A percentile compares a stretch with the other conserved stretches of the same genome.
Evolutionary conservation across 2,888 invertebrate species (phyloP).

Genomic region (Epistrophe eligans): DNA sequence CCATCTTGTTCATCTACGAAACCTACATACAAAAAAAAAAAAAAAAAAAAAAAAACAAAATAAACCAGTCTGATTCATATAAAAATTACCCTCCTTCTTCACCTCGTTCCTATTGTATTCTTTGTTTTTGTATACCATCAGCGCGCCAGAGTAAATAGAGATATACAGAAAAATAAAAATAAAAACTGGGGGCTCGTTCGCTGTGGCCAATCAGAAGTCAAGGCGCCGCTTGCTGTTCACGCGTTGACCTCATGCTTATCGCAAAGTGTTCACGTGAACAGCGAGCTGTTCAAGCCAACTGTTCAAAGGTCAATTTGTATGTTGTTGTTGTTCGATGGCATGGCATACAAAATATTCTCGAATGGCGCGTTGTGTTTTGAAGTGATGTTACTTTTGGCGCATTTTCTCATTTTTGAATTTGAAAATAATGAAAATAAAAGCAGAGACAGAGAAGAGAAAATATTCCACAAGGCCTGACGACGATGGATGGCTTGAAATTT

Average conservation of each 20-base stretch:
- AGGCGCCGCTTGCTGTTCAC: slow-evolving; percentile 86
- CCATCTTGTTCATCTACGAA: not conserved
- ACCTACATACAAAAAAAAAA: not conserved
- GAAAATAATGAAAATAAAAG: slow-evolving; percentile 57
- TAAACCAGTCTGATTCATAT: slow-evolving; percentile 67
- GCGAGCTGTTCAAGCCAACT: slow-evolving; percentile 82
- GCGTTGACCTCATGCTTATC: slow-evolving; percentile 90
- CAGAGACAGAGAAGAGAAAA: slow-evolving; percentile 46
- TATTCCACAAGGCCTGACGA: slow-evolving; percentile 66
- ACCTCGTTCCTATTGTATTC: not conserved
- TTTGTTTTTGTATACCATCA: not conserved
- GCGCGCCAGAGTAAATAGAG: not conserved
- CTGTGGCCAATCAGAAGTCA: slow-evolving; percentile 86
- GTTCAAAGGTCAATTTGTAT: slow-evolving; percentile 67
- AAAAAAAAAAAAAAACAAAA: slow-evolving; percentile 7
- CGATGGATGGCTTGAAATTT: slow-evolving; percentile 43
- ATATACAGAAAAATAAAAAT: slow-evolving; percentile 73
- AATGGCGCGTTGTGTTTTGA: slow-evolving; percentile 36
- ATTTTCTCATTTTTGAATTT: slow-evolving; percentile 62
- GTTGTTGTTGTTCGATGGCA: slow-evolving; percentile 54
- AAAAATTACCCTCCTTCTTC: not conserved
- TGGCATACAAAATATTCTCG: slow-evolving; percentile 55
- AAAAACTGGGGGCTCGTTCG: slow-evolving; percentile 89
- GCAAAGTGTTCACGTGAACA: slow-evolving; percentile 88
- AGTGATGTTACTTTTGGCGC: slow-evolving; percentile 71